phyloP scores from a whole-genome alignment of 1,140 invertebrate species.

The Leptopilina boulardi region DNA sequence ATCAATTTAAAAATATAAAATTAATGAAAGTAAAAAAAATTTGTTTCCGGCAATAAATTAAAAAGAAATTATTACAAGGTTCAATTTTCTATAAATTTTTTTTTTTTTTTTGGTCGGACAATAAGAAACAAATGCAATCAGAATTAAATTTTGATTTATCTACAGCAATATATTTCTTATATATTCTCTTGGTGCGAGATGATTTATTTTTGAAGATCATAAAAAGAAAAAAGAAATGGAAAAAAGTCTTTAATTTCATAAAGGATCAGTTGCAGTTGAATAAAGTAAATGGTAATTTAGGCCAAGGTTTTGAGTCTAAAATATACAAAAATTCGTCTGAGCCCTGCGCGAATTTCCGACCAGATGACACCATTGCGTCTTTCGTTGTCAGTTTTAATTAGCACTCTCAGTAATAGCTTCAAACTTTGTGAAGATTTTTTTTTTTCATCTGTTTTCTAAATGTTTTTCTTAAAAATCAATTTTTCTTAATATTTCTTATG shows the following conservation, averaged over 20 bases:
- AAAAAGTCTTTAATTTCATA: not conserved
- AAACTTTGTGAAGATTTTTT: not conserved
- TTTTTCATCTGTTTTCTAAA: not conserved
- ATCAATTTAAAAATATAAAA: no score
- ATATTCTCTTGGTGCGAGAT: not conserved
- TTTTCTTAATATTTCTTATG: no score
- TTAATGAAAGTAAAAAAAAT: no score
- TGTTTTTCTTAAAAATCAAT: not conserved
- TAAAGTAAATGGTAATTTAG: not conserved
- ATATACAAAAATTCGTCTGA: slow-evolving; percentile 3
- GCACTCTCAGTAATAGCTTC: not conserved
- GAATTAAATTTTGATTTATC: not conserved
- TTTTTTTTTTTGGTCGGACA: no score
- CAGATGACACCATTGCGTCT: slow-evolving; percentile 28
- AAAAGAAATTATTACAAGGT: no score
- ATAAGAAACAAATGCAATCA: no score
- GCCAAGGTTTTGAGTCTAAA: slow-evolving; percentile 15
- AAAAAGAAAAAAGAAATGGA: not conserved
- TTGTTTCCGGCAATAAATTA: no score
- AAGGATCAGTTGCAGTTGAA: not conserved
- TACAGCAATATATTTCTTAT: not conserved
- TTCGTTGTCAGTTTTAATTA: slow-evolving; percentile 21
- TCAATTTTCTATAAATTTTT: no score
- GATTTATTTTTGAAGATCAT: not conserved
- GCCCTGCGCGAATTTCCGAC: slow-evolving; percentile 9